Evolutionary conservation across 1,140 invertebrate species (phyloP), one percentile per base, ranked within the genome.

Genomic region (Scaptomyza montana): DNA sequence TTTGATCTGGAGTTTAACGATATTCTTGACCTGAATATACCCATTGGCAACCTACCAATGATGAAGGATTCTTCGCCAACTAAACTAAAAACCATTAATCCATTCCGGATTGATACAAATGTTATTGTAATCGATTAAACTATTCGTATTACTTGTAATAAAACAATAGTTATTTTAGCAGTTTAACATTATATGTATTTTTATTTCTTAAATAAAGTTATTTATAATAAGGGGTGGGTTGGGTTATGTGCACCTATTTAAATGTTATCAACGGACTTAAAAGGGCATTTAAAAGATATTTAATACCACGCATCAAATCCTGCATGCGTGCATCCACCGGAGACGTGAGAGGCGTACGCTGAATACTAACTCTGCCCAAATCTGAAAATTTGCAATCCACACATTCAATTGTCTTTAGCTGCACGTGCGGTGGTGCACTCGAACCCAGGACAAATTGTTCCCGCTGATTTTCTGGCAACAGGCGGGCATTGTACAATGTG

Each of bases 261-360:
- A 96, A 95, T 78, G 95, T 94, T 70, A 96, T 93, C 43, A 96
- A 92, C 7, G 96, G 96, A 93, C 95, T 96, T 33, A 96, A 93
- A 61, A 96, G 70, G 77, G 96, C 95, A 92, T 96, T 96, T 7
- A 96, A 90, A 62, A 96, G 93, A 92, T 95, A 95, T 78, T 96
- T 96, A 7, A 94, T 87, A 2, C 95, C 95, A 0, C 94, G 92
- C 66, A 94, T 93, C 74, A 95, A 91, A 78, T 94, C 93, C 73
- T 93, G 93, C 5, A 94, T 75, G 25, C 95, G 79, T 19, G 93
- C 94, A 66, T 94, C 74, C 45, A 93, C 91, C 5, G 93, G 91
- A 43, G 89, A 85, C 68, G 93, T 92, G 1, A 67, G 39, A 0
- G 71, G 36, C 3, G 39, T 56, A 77, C 91, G 16, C 93, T 92